Evolutionary conservation across 2,888 invertebrate genomes (phyloP), one percentile per base, ranked within the genome.

Genomic region (Augiades crinisus): DNA sequence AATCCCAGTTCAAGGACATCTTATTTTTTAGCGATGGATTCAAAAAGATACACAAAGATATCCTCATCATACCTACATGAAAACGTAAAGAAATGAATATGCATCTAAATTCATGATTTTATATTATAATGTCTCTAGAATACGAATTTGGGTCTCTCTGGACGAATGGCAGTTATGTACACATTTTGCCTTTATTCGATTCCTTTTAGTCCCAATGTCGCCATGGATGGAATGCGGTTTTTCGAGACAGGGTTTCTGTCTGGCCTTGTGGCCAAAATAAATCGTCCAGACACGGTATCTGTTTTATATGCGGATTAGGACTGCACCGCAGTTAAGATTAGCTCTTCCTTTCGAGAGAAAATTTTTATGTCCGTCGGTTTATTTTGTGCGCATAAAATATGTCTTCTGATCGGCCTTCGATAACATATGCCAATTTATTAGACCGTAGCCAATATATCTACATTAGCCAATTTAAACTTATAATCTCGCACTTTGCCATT

Each of bases 241-340:
- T 37, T 37, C 51, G 7, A 51, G 37, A 44, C 37, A 12, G 34
- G 41, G 17, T 24, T 17, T 43, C 33, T 44, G 44, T 44, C 51
- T 44, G 51, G 51, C 51, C 51, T 51, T 51, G 51, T 31, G 44
- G 37, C 30, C 51, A 27, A 44, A 51, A 51, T 50, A 43, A 41
- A 49, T 43, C 27, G n/a, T 44, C 37, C 51, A 44, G 30, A 14
- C 36, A 30, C 21, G 16, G 21, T 6, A 30, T 27, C 44, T 51
- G 37, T 31, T 51, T 50, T 51, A 51, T 37, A 37, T 51, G 10
- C 12, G 37, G 51, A 45, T 51, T 45, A 38, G 37, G 44, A 51
- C 38, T 45, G 24, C 30, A 31, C 5, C 22, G 31, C 36, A n/a
- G 27, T 14, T 51, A 14, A 30, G 30, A 51, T 51, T 51, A 50